Evolutionary conservation across 2,888 invertebrate species (phyloP), one percentile per base, ranked within the genome.

Genomic region (Ptycholaimellus sp.): DNA sequence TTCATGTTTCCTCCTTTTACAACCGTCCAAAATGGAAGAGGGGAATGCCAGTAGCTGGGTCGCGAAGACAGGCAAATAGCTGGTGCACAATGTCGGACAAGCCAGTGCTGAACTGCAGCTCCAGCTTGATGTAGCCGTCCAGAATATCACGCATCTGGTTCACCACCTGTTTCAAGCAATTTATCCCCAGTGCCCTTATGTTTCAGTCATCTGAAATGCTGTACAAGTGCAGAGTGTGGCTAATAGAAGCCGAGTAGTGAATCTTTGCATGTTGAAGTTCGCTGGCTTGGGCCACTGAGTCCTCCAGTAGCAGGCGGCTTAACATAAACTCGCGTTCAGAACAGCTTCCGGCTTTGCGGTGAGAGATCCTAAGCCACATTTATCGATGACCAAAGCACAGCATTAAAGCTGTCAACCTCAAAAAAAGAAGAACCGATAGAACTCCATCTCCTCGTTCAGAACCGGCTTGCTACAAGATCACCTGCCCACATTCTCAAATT

Each of bases 381-480:
- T 14, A 29, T 7, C 9, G 13, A 36, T n/a, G 9, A 4, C 19
- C 4, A 13, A 5, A 35, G 4, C 5, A 32, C 31, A 32, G 20
- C 18, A 11, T 29, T 17, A 29, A 13, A 14, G 23, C 30, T 19
- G 13, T 9, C 9, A 25, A 30, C 36, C 36, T 21, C 30, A 1
- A 16, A 27, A n/a, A 21, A 22, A 32, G 20, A 37, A 13, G 16
- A 18, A 1, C 14, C 11, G 4, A 41, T n/a, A 11, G 21, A 11
- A 16, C 29, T 49, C 48, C 0, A 87, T 78, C 60, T 93, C 87
- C 57, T 99, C 93, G 52, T 82, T 82, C 69, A 96, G 83, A 85
- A 0, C 78, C 72, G 1, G 85, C 85, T 56, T 90, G 87, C n/a
- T 90, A 67, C 0, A 83, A 85, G 1, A 96, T 65, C 2, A 96